Base-by-base conservation (phyloP, 2,888 invertebrate species). In the Pristionchus maxplancki region DNA sequence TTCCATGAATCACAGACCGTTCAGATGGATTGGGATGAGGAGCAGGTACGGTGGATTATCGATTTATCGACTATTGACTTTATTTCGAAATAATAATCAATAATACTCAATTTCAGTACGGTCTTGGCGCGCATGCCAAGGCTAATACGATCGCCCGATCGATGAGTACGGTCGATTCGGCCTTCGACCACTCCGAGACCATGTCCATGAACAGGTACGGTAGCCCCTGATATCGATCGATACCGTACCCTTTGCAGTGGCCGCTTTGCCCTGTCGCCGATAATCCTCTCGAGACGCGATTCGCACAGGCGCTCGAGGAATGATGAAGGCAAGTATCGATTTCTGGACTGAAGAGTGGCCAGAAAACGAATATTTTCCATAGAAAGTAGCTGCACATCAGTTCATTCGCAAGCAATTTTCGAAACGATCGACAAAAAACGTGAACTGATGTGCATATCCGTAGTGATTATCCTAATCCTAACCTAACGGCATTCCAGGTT, bases 1-100 rank as follows among this genome's bases (percentile, higher is more conserved):
- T 91, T 91, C 85, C 92, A 90, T 88, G 90, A 92, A 37, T 89
- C 91, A 20, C 92, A 92, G 89, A 93, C 92, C 13, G 90, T 91
- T 48, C 89, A 90, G 34, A 89, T 91, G 64, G 91, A 90, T 37
- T 91, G 91, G 91, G 90, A 90, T 85, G 90, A 91, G 40, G 91
- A 91, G 17, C 85, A 85, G 64, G 85, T 85, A n/a, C 31, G 53
- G 31, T 34, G 34, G 28, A 0, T 28, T 1, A 48, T 48, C 8
- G n/a, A 5, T 28, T 71, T 15, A n/a, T 48, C 50, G 28, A 11
- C 24, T 17, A 11, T 24, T 74, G n/a, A n/a, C n/a, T 28, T 2
- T 28, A 11, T n/a, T 78, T 78, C n/a, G 3, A 31, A 44, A 15
- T 6, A 40, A 40, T 1, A 81, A 48, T 53, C 53, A n/a, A 53